Base-by-base conservation (phyloP, 2,113 vertebrate species). In the Psilopogon haemacephalus region DNA sequence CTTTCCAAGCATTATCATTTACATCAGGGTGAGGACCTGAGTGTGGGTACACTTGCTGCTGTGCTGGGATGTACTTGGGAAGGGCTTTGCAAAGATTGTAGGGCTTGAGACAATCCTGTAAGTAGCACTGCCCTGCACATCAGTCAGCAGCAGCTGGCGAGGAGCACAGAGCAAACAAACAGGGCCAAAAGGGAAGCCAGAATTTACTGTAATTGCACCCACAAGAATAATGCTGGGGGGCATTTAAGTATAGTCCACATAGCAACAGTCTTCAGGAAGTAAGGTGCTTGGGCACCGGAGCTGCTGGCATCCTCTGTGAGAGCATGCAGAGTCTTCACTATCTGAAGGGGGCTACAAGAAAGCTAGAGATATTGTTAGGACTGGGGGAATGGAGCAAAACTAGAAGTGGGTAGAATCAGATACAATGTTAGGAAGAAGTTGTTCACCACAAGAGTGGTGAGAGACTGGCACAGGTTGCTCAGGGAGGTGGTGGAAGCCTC, bases 21-120 rank as follows among this genome's bases (percentile, higher is more conserved):
- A 7, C 27, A 26, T 9, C 42, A 40, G 60, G 32, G 46, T 70
- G 26, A 18, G 38, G 33, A 28, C 21, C 32, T 0, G 1, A 54
- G 50, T 1, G 0, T 5, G 37, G 32, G 15, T 33, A 38, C 33
- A 4, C 4, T 5, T 7, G 2, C 60, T 58, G 59, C 37, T 3
- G 0, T 20, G 52, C 20, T 0, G 0, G 26, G 15, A 33, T 2
- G 1, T 0, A 0, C 40, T 60, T 12, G 26, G 55, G 40, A 73
- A 74, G 60, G 42, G 19, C 71, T 67, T 60, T 50, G 37, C 32
- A 32, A 15, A 50, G 67, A 23, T 14, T 2, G 0, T 2, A 1
- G 37, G 24, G 44, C 21, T 73, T 17, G 46, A 70, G 42, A 26
- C 19, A 44, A 11, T n/a, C 20, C 27, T 19, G 23, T 8, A 2